Evolutionary conservation across 2,888 invertebrate genomes (phyloP).

Genomic region (Pachliopta kotzebuea): DNA sequence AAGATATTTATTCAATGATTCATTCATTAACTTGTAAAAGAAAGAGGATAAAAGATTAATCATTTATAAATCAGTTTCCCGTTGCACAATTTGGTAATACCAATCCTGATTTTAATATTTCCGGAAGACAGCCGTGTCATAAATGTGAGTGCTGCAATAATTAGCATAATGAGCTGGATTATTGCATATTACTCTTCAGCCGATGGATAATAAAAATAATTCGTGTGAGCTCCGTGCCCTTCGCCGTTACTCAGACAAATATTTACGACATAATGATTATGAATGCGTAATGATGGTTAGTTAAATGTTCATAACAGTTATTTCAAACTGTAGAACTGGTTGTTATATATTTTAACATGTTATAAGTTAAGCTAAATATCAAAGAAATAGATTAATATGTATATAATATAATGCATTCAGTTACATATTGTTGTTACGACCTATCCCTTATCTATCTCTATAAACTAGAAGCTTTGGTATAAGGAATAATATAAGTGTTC

Average conservation of each 20-base stretch:
- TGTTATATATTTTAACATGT: too few relatives aligned
- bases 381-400: too few relatives aligned
- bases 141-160: constrained; percentile 17
- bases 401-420: too few relatives aligned
- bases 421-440: too few relatives aligned
- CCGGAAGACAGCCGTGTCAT: constrained; percentile 8
- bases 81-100: too few relatives aligned
- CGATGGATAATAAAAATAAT: constrained; percentile 13
- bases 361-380: too few relatives aligned
- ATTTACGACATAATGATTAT: constrained; percentile 17
- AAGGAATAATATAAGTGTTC: too few relatives aligned
- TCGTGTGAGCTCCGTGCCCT: constrained; percentile 15
- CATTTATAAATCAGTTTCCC: not conserved
- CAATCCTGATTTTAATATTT: too few relatives aligned
- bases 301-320: not conserved
- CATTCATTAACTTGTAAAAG: not conserved
- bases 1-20: too few relatives aligned
- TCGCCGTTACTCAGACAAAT: constrained; percentile 19
- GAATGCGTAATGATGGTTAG: constrained; percentile 8
- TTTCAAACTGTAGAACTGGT: not conserved
- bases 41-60: not conserved
- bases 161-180: constrained; percentile 10
- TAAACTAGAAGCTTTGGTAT: too few relatives aligned
- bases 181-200: constrained; percentile 13
- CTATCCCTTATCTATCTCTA: too few relatives aligned